phyloP scores from a whole-genome alignment of 2,113 vertebrate species.

The Carassius auratus region DNA sequence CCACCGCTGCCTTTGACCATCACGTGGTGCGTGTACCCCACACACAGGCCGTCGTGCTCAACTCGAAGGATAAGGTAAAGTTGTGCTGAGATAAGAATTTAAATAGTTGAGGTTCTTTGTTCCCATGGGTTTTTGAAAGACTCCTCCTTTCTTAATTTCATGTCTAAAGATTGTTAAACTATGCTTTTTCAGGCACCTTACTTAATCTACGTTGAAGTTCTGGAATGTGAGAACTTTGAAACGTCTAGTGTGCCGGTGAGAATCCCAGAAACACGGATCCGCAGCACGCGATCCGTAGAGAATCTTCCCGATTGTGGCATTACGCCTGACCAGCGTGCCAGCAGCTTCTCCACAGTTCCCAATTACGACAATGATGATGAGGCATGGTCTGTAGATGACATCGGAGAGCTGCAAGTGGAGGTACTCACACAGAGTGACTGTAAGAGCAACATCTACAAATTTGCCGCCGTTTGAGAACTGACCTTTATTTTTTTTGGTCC shows the following conservation, averaged over 20 bases:
- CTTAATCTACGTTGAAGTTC: slow-evolving; percentile 94
- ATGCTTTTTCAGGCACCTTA: slow-evolving; percentile 84
- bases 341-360: slow-evolving; percentile 88
- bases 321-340: slow-evolving; percentile 83
- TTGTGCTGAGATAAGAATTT: neutral
- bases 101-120: neutral
- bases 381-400: slow-evolving; percentile 94
- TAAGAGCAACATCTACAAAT: neutral
- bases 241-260: slow-evolving; percentile 86
- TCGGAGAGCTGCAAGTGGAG: slow-evolving; percentile 95
- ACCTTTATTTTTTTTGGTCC: neutral
- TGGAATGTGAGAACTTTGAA: slow-evolving; percentile 96
- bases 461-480: neutral
- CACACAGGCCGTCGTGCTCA: slow-evolving; percentile 92
- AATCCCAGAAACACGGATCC: slow-evolving; percentile 93
- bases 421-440: slow-evolving; percentile 61
- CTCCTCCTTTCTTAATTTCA: neutral
- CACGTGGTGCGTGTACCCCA: slow-evolving; percentile 93
- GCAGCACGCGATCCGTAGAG: slow-evolving; percentile 93
- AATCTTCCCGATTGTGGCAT: slow-evolving; percentile 90
- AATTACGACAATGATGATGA: slow-evolving; percentile 97
- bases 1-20: slow-evolving; percentile 88
- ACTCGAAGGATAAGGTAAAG: slow-evolving; percentile 94
- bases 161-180: neutral
- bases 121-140: neutral